Percentiles rank a stretch among this genome's conserved stretches.
Evolutionary conservation across 2,113 vertebrate species (phyloP).

Genomic region (Cryptotis parvus): DNA sequence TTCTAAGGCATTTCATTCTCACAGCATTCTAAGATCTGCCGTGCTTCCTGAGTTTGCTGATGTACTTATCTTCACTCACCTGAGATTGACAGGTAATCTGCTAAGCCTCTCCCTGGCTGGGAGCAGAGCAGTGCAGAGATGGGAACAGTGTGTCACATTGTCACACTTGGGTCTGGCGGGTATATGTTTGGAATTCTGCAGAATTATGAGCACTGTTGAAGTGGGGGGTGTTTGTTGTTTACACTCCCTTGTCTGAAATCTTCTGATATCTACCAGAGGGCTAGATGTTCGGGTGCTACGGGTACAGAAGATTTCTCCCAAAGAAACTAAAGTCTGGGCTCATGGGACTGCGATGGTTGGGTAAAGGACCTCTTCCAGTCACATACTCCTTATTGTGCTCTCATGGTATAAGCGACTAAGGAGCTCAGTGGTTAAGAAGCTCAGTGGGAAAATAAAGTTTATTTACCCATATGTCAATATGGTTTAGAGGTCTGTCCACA

Average conservation of each 20-base stretch:
- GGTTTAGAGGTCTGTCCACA: background rate
- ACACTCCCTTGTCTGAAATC: background rate
- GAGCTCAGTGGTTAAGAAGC: background rate
- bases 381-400: background rate
- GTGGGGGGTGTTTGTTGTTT: background rate
- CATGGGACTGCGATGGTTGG: no score
- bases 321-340: background rate
- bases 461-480: background rate
- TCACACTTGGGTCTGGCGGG: background rate
- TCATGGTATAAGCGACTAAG: background rate
- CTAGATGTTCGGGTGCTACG: background rate
- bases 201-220: background rate
- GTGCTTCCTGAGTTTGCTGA: background rate
- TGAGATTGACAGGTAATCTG: background rate
- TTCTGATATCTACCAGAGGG: background rate
- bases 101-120: background rate
- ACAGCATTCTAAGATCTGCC: background rate
- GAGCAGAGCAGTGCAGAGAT: background rate
- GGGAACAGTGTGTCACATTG: background rate
- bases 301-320: background rate
- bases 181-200: background rate
- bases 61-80: background rate
- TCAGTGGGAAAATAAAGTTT: background rate
- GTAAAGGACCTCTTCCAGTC: background rate
- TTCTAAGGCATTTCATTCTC: background rate